These are phyloP conservation scores for Luidia sarsii DNA, from an alignment of 53 echinoderm and acorn worm species.

Conservation along the genomic window DNA sequence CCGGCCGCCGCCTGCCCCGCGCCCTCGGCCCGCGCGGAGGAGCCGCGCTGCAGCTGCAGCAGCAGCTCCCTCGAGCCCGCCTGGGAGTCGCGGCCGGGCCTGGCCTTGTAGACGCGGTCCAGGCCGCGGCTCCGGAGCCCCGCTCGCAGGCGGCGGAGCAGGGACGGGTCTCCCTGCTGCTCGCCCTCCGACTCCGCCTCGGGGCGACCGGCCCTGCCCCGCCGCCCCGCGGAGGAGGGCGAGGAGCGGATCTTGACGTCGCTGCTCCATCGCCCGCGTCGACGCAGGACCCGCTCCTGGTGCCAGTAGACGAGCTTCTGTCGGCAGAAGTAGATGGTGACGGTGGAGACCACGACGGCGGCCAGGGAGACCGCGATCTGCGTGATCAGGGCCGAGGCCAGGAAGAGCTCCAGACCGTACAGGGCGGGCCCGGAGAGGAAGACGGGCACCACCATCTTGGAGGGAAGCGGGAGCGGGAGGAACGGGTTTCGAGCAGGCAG, in stretches of 20 bases:
- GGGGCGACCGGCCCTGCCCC: constrained; percentile 2
- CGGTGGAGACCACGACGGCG: constrained; percentile 85
- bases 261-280: constrained; percentile 36
- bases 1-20: background rate
- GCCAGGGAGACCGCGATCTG: constrained; percentile 90
- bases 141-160: constrained; percentile 32
- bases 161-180: constrained; percentile 9
- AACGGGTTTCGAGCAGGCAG: no score
- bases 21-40: background rate
- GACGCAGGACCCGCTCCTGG: constrained; percentile 24
- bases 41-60: constrained; percentile 1
- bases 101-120: constrained; percentile 5
- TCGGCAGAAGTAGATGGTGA: constrained; percentile 77
- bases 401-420: constrained; percentile 85
- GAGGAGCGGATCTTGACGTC: constrained; percentile 35
- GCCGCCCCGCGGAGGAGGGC: no score
- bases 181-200: constrained; percentile 55
- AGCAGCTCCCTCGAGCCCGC: no score
- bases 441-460: constrained; percentile 74
- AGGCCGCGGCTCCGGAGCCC: constrained; percentile 31
- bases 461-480: no score
- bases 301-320: constrained; percentile 51
- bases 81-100: background rate
- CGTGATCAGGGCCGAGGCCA: constrained; percentile 88
- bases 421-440: constrained; percentile 82